Evolutionary conservation across 2,797 vertebrate species (phyloP).

Genomic region (Pteronotus mesoamericanus): DNA sequence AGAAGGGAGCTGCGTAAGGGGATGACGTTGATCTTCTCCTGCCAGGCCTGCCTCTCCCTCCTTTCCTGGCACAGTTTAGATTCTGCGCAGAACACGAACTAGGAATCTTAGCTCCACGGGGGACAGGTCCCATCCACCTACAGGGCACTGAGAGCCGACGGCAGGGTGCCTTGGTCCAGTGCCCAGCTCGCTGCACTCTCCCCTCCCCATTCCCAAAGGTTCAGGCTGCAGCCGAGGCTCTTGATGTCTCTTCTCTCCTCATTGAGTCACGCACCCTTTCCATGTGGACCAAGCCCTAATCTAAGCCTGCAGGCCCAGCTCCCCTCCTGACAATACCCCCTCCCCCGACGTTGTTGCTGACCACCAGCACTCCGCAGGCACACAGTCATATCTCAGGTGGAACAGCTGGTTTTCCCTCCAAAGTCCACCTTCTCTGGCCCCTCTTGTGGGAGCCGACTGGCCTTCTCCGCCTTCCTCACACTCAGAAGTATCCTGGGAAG

Average conservation of each 20-base stretch:
- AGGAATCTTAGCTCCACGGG: not conserved
- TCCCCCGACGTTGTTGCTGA: not conserved
- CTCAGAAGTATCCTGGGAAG: not conserved
- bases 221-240: not conserved
- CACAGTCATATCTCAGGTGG: not conserved
- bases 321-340: not conserved
- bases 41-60: not conserved
- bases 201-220: too few species aligned
- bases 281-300: not conserved
- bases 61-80: not conserved
- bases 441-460: not conserved
- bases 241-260: not conserved
- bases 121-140: not conserved
- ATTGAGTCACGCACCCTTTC: not conserved
- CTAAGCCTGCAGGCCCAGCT: not conserved
- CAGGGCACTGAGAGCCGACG: accelerated
- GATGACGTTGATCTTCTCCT: not conserved
- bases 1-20: not conserved
- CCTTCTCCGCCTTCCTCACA: accelerated
- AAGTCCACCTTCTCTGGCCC: not conserved
- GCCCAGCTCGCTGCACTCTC: not conserved
- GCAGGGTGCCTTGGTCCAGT: accelerated
- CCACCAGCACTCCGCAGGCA: not conserved
- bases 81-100: accelerated
- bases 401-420: not conserved